Percentiles rank a stretch among this genome's conserved stretches.
Conservation (phyloP, 2,113 vertebrate species). For the Bubo blakistoni region DNA sequence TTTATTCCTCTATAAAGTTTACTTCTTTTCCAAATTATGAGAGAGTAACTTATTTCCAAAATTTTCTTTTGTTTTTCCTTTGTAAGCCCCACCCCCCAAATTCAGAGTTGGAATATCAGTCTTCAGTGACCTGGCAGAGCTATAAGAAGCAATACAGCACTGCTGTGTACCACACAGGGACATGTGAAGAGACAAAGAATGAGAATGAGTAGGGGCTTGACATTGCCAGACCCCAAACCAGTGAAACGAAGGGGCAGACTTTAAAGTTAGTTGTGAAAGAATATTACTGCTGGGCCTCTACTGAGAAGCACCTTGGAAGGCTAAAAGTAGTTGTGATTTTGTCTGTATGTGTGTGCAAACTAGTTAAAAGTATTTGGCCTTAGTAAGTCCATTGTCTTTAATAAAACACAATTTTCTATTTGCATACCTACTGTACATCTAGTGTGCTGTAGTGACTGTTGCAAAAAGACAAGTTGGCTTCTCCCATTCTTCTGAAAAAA, state of each 20-base stretch:
- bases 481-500: background rate
- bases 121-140: background rate
- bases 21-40: background rate
- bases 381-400: background rate
- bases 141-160: background rate
- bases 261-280: background rate
- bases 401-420: background rate
- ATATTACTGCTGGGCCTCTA: background rate
- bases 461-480: background rate
- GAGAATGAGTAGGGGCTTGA: background rate
- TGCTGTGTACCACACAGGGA: background rate
- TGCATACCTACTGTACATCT: background rate
- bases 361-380: background rate
- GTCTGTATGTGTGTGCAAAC: background rate
- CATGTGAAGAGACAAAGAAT: background rate
- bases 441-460: background rate
- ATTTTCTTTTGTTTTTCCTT: background rate
- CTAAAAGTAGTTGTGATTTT: background rate
- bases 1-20: background rate
- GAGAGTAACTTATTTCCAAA: background rate
- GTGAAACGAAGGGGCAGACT: background rate
- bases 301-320: background rate
- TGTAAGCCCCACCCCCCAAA: background rate
- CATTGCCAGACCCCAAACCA: background rate
- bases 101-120: background rate